Conservation (phyloP, 2,888 invertebrate genomes). For the Terebella lapidaria region DNA sequence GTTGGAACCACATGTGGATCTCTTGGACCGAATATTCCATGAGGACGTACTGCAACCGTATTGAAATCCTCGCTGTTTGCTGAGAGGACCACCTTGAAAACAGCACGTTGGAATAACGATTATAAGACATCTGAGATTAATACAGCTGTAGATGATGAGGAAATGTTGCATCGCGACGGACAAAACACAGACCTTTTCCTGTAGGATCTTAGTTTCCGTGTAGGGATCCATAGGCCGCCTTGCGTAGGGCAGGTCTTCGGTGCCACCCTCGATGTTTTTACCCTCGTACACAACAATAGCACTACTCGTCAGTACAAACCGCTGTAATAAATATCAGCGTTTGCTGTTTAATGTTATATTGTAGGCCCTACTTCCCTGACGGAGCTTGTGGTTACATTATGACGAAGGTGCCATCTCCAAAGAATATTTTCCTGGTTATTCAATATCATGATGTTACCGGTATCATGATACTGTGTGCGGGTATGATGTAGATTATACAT, state of each 20-base stretch:
- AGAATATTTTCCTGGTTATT: too few relatives aligned
- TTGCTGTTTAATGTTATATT: too few relatives aligned
- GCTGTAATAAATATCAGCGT: too few relatives aligned
- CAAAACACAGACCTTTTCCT: conserved; percentile 46
- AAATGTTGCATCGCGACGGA: too few relatives aligned
- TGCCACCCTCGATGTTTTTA: conserved; percentile 33
- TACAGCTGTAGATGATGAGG: too few relatives aligned
- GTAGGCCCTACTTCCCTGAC: too few relatives aligned
- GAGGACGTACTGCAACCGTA: conserved; percentile 43
- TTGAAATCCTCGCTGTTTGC: conserved; percentile 31
- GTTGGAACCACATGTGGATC: conserved; percentile 40
- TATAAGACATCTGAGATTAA: too few relatives aligned
- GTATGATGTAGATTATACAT: too few relatives aligned
- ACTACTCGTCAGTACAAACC: conserved; percentile 39
- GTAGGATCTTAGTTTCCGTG: conserved; percentile 43
- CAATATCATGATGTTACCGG: too few relatives aligned
- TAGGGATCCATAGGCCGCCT: conserved; percentile 38
- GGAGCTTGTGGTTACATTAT: too few relatives aligned
- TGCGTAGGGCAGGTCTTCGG: conserved; percentile 39
- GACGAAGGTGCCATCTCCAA: too few relatives aligned
- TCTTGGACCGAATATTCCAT: conserved; percentile 46
- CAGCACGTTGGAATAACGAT: neutral
- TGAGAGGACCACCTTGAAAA: conserved; percentile 31
- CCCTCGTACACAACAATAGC: conserved; percentile 46
- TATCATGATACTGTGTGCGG: too few relatives aligned